Base-by-base conservation (phyloP, 2,113 vertebrate species). In the Cinclus cinclus region DNA sequence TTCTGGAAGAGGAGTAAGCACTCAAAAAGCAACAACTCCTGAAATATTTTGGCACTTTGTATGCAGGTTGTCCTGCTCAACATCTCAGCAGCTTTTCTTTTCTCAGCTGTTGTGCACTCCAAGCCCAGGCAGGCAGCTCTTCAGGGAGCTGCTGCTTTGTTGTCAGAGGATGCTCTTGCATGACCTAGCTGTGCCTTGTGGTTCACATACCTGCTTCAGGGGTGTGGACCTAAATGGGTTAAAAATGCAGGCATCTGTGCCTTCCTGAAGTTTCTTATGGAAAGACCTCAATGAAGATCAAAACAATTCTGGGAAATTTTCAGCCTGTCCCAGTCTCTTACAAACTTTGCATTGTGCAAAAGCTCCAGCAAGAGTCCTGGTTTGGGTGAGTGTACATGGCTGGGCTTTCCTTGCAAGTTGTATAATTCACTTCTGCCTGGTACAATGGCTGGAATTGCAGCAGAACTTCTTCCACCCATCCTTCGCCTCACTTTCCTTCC, bases 41-140 rank as follows among this genome's bases (percentile, higher is more conserved):
- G 39, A 35, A 73, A 35, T 8, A 6, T 69, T 83, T 46, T 52
- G 39, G 12, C 25, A 7, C 24, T 59, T 11, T 62, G 7, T 0
- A 0, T 31, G 7, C 37, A 52, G 11, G 11, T 65, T 65, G 28
- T 50, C 20, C 18, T n/a, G 41, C 0, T 0, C 16, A 44, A 3
- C 17, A 9, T 76, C 21, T 64, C 15, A 2, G 39, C 35, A 71
- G 27, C 47, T 85, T 67, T 76, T 13, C 18, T 35, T 44, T 53
- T 27, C 42, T 85, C 27, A n/a, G 39, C 55, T 47, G 3, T 17
- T 13, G 18, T 22, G 14, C 2, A 2, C 13, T 74, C 8, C 10
- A 47, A 13, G 15, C 7, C 33, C 19, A 17, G 62, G 27, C 50
- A 28, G 19, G 63, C 21, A 58, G 41, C 41, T 69, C 42, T 53